Conservation (phyloP, 2,113 vertebrate genomes). For the Panthera leo region DNA sequence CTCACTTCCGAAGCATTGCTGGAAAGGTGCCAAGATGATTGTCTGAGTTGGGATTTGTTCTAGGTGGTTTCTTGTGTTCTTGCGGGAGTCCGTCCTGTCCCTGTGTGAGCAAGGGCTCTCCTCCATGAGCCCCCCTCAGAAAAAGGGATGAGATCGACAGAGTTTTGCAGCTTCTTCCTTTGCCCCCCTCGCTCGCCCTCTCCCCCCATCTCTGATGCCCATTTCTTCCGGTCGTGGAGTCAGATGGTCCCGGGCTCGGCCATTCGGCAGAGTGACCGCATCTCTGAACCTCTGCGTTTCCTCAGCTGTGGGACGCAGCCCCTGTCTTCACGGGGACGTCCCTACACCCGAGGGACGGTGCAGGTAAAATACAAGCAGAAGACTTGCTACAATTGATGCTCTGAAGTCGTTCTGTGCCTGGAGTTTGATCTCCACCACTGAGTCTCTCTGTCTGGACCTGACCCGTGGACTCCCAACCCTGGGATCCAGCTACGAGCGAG, state of each 20-base stretch:
- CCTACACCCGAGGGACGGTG: fast-evolving
- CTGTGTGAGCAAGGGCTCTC: neutral
- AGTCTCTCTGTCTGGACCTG: neutral
- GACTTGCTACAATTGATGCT: neutral
- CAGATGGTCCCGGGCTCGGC: neutral
- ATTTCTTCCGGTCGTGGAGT: neutral
- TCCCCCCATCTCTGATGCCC: neutral
- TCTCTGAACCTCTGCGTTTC: neutral
- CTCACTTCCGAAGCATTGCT: neutral
- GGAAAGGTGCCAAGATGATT: neutral
- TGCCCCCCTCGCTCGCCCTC: neutral
- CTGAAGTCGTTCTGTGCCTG: neutral
- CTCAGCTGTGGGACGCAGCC: fast-evolving
- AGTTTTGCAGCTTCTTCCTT: neutral
- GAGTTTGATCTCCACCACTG: neutral
- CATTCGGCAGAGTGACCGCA: neutral
- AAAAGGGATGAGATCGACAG: neutral
- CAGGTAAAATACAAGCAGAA: fast-evolving
- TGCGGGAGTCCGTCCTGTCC: neutral
- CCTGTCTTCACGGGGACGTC: neutral
- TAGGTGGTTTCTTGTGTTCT: neutral
- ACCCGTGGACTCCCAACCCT: neutral
- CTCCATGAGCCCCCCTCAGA: neutral
- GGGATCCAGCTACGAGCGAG: no score
- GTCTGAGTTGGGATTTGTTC: neutral